A percentile compares a stretch with the other conserved stretches of the same genome.
These are phyloP conservation scores for Coccyzus lansbergi DNA, from an alignment of 2,797 vertebrate genomes.

Conservation along the genomic window DNA sequence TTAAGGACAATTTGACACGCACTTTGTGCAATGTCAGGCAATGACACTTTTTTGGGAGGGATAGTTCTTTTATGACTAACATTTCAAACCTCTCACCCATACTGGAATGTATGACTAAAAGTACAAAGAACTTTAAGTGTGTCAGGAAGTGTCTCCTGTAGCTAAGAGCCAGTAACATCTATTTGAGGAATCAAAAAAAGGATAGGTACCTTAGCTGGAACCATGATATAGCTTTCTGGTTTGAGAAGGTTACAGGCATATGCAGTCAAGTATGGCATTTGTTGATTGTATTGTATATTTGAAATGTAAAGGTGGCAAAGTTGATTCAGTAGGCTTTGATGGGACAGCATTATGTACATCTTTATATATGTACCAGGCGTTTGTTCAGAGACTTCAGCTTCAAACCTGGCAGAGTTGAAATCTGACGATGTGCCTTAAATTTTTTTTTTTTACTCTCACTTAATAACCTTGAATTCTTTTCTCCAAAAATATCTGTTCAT, in stretches of 20 bases:
- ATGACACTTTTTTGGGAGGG: slow-evolving; percentile 18
- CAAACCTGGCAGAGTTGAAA: neutral
- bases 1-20: neutral
- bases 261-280: neutral
- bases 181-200: neutral
- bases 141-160: neutral
- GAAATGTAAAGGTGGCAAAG: neutral
- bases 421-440: neutral
- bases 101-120: neutral
- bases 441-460: neutral
- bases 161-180: neutral
- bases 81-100: slow-evolving; percentile 5
- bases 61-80: slow-evolving; percentile 25
- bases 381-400: neutral
- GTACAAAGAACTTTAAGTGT: neutral
- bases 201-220: neutral
- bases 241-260: neutral
- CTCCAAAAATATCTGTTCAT: neutral
- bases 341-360: neutral
- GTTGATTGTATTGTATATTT: neutral
- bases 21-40: neutral
- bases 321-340: neutral
- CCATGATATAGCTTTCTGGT: neutral
- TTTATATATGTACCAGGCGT: neutral
- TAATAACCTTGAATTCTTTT: neutral